Evolutionary conservation across 2,888 invertebrate species (phyloP), one percentile per base, ranked within the genome.

Genomic region (Phengaris arion): DNA sequence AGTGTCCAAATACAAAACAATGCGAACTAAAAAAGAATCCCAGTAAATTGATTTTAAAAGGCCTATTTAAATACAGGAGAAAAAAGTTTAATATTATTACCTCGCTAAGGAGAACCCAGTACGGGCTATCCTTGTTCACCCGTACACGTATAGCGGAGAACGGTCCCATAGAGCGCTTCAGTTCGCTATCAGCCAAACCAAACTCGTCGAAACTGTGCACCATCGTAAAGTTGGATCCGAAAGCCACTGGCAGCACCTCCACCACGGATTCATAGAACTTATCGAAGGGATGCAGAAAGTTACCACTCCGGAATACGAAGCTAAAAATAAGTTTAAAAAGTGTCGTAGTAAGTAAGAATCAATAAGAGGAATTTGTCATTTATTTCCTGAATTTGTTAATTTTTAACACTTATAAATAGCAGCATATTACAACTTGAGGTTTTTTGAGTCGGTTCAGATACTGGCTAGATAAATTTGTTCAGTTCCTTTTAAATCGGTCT

Each of bases 41-140:
- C 4, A 12, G 52, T 52, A 52, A 52, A 52, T 52, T 2, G 9
- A 10, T 52, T 10, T 9, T 10, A 48, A 0, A 48, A 48, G 7
- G 48, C 1, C 6, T 52, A 52, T 52, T 9, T 52, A 48, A 48
- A 12, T 35, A 35, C 35, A 35, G 4, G 4, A 35, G 35, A 35
- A 35, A 3, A 35, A 35, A 35, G 35, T 35, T 35, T 35, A 35
- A 35, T 22, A 64, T 13, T 8, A 93, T 94, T 87, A 98, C 98
- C 95, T 99, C 98, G 85, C 98, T 98, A 69, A 99, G 94, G 81
- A 98, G 96, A 8, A 97, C 97, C 98, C 98, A 98, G 87, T 97
- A 97, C 79, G 96, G 96, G 87, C 97, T 97, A 83, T 97, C 96
- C 77, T 95, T 95, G 80, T 96, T 96, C 22, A 98, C 96, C 78